These are phyloP conservation scores for Cyprichromis sp. DNA, from an alignment of 2,113 vertebrate genomes.

Conservation along the genomic window DNA sequence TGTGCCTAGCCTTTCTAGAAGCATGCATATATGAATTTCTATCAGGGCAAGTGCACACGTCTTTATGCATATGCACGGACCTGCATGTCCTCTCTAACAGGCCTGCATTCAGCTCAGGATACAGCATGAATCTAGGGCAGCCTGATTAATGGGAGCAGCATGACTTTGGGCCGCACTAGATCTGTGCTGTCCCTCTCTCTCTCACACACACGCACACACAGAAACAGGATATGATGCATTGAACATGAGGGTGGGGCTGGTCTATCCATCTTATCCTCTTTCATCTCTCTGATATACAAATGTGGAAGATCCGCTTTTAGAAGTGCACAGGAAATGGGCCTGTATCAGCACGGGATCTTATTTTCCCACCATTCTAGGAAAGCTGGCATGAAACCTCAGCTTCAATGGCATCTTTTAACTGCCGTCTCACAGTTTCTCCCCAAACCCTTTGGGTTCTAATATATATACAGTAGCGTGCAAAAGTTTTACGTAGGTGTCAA, in stretches of 20 bases:
- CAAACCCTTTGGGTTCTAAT: not conserved
- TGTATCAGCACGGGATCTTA: not conserved
- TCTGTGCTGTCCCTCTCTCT: not conserved
- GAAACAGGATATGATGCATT: conserved; percentile 8
- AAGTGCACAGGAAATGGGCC: not conserved
- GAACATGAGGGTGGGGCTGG: not conserved
- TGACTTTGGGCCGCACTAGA: not conserved
- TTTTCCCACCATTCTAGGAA: not conserved
- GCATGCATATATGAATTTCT: conserved; percentile 5
- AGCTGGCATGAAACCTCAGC: not conserved
- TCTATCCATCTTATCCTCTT: not conserved
- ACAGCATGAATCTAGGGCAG: not conserved
- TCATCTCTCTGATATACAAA: conserved; percentile 11
- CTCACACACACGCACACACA: not conserved
- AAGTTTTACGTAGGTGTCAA: not conserved
- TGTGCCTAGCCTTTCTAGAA: not conserved
- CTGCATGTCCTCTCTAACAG: not conserved
- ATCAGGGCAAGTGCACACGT: not conserved
- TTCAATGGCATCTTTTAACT: not conserved
- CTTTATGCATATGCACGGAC: not conserved
- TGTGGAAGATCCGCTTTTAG: not conserved
- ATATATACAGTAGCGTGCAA: not conserved
- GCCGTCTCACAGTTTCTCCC: not conserved
- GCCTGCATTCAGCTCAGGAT: not conserved
- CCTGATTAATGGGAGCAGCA: conserved; percentile 13